phyloP scores from a whole-genome alignment of 2,797 vertebrate genomes.

The Cossypha dichroa region DNA sequence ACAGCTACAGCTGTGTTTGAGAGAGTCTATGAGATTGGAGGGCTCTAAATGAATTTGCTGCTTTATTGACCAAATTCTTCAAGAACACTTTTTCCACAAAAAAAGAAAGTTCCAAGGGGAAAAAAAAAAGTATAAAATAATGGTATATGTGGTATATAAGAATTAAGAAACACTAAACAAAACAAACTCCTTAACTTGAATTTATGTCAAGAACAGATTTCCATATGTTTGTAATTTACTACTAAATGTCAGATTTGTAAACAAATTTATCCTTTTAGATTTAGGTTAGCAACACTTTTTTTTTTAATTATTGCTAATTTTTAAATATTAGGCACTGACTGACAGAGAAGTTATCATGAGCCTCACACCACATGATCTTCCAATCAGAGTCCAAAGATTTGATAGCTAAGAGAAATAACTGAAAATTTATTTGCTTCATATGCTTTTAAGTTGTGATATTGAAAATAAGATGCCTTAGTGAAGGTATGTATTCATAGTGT shows the following conservation, averaged over 20 bases:
- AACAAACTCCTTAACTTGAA: neutral
- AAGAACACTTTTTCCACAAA: neutral
- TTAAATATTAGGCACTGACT: neutral
- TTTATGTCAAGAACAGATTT: neutral
- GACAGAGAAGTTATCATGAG: neutral
- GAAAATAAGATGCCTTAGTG: neutral
- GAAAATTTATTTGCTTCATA: neutral
- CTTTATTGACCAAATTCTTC: neutral
- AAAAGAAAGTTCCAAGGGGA: neutral
- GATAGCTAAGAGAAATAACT: neutral
- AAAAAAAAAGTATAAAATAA: too few species aligned
- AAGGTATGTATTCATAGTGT: neutral
- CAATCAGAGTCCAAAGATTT: neutral
- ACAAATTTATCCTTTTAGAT: neutral
- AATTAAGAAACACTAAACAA: neutral
- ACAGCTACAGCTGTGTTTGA: slow-evolving; percentile 3
- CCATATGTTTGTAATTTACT: neutral
- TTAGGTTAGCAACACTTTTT: neutral
- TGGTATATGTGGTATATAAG: rapidly evolving
- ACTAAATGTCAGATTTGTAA: neutral
- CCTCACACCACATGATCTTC: neutral
- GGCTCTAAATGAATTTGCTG: neutral
- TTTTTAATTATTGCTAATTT: neutral
- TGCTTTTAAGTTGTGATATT: neutral
- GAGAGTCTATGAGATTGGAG: neutral